These are phyloP conservation scores for Pammene aurita DNA, from an alignment of 2,888 invertebrate species.

Conservation along the genomic window DNA sequence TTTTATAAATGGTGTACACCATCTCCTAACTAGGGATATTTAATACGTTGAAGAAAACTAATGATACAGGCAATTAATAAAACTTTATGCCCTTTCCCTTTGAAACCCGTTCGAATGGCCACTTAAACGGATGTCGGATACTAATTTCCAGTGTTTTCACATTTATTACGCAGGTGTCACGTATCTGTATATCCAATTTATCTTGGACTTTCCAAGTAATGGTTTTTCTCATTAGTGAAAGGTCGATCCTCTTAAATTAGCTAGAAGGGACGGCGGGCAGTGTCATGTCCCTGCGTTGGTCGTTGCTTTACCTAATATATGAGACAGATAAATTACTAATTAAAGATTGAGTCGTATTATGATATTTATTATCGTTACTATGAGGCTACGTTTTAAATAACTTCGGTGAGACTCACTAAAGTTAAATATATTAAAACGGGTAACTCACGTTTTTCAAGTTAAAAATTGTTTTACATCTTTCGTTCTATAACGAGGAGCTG, in stretches of 20 bases:
- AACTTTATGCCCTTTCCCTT: slow-evolving; percentile 17
- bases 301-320: slow-evolving; percentile 4
- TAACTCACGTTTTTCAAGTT: no score
- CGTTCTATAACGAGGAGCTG: no score
- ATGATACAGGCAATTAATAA: slow-evolving; percentile 11
- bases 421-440: no score
- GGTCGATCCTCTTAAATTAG: slow-evolving; percentile 28
- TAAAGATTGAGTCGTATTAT: background rate
- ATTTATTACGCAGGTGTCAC: slow-evolving; percentile 20
- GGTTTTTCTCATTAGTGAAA: slow-evolving; percentile 27
- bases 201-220: slow-evolving; percentile 27
- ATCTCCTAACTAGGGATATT: background rate
- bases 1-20: no score
- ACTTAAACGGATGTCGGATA: slow-evolving; percentile 26
- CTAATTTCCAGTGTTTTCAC: slow-evolving; percentile 24
- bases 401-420: no score
- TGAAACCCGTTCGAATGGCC: background rate
- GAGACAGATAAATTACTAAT: slow-evolving; percentile 11
- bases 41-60: background rate
- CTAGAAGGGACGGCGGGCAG: slow-evolving; percentile 17
- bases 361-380: no score
- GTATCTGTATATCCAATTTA: slow-evolving; percentile 3
- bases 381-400: no score
- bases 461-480: no score
- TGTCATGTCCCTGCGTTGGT: slow-evolving; percentile 2